Evolutionary conservation across 2,888 invertebrate genomes (phyloP), one percentile per base, ranked within the genome.

Genomic region (Brenthis daphne): DNA sequence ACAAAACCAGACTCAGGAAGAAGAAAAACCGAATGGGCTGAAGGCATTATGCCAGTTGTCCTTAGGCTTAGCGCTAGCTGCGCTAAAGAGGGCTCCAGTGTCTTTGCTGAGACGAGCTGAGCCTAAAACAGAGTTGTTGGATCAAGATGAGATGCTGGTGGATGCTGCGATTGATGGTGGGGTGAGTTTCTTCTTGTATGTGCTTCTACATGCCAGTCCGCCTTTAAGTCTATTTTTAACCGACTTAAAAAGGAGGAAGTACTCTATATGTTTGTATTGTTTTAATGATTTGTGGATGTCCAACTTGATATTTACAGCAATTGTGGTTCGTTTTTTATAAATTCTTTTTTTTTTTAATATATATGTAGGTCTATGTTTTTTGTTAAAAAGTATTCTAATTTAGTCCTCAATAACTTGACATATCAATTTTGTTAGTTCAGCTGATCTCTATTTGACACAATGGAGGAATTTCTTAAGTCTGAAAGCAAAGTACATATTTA

Each of bases 81-180:
- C 90, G 12, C 73, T 91, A 51, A 89, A 90, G 80, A 75, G 92
- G 64, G 91, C 90, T 51, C 92, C 91, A 0, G 89, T 88, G 74
- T 87, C 90, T 16, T 69, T 89, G 56, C 73, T 88, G 68, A 73
- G 86, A 11, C 76, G 81, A 2, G 73, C 74, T 1, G 80, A 81
- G 57, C 73, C 76, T 1, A 77, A 77, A 55, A 73, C 75, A 13
- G 83, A 90, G 65, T 77, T 89, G 37, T 90, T 95, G 54, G 97
- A 97, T 76, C 96, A 96, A 74, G 98, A 98, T 81, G 98, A 98
- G 79, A 90, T 94, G 72, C 88, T 98, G 0, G 94, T 97, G 1
- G 97, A 98, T 78, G 94, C 95, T 6, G 97, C 98, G 1, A 95
- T 98, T 57, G 95, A 96, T 55, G 94, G 94, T 65, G 95, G 94